Percentiles rank a stretch among this genome's conserved stretches.
These are phyloP conservation scores for Bombus cullumanus DNA, from an alignment of 1,140 invertebrate species.

Conservation along the genomic window DNA sequence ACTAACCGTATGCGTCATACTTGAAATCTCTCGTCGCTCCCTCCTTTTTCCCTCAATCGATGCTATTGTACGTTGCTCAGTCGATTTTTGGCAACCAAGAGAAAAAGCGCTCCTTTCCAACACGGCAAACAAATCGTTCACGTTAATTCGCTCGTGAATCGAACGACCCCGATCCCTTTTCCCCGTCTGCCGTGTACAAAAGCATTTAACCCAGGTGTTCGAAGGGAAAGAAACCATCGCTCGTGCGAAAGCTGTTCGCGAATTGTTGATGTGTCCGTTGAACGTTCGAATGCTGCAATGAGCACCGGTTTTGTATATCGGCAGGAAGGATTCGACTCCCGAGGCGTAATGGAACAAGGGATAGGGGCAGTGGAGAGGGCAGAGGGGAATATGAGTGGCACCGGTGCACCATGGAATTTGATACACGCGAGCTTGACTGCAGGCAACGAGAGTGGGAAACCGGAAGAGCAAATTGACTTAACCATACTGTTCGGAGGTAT, in stretches of 20 bases:
- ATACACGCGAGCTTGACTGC: conserved; percentile 9
- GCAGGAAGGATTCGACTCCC: conserved; percentile 4
- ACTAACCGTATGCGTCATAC: not conserved
- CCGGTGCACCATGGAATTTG: not conserved
- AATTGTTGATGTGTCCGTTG: not conserved
- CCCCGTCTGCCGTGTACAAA: too few relatives aligned
- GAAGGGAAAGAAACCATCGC: not conserved
- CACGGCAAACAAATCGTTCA: too few relatives aligned
- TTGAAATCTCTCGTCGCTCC: not conserved
- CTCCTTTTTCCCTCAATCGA: not conserved
- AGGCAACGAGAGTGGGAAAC: conserved; percentile 11
- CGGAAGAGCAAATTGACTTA: conserved; percentile 44
- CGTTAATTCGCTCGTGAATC: too few relatives aligned
- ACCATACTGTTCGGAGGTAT: conserved; percentile 35
- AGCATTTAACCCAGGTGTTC: conserved; percentile 48
- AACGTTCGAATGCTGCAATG: not conserved
- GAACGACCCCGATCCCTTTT: too few relatives aligned
- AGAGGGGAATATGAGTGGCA: conserved; percentile 2
- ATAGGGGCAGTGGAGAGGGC: not conserved
- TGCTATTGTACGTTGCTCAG: not conserved
- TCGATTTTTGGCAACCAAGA: too few relatives aligned
- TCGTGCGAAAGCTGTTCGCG: conserved; percentile 5
- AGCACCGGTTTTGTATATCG: conserved; percentile 15
- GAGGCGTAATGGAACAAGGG: not conserved
- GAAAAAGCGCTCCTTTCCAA: too few relatives aligned